Percentiles rank a stretch among this genome's conserved stretches.
Conservation (phyloP, 2,888 invertebrate species). For the Gandaritis pyraliata region DNA sequence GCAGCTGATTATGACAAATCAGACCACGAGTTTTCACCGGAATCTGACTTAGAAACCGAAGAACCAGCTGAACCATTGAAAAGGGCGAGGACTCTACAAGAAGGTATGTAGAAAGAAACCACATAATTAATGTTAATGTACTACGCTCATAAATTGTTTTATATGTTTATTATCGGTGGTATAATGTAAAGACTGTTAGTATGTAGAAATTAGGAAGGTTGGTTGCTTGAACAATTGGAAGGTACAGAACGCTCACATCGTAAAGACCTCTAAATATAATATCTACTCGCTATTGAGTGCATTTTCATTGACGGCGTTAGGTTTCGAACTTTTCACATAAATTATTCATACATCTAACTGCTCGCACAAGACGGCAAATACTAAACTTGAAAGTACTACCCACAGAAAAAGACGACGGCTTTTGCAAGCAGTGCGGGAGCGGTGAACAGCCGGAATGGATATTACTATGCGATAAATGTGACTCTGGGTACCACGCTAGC, state of each 20-base stretch:
- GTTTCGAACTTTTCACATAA: background rate
- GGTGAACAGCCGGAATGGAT: slow-evolving; percentile 99
- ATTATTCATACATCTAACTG: background rate
- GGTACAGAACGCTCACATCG: too few relatives aligned
- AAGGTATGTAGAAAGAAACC: slow-evolving; percentile 77
- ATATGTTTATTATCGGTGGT: too few relatives aligned
- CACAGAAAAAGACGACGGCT: slow-evolving; percentile 86
- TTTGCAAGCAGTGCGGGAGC: slow-evolving; percentile 95
- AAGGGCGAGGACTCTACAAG: slow-evolving; percentile 93
- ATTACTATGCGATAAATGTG: slow-evolving; percentile 97
- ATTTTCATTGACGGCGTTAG: too few relatives aligned
- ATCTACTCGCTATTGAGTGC: too few relatives aligned
- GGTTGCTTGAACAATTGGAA: too few relatives aligned
- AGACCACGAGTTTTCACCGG: slow-evolving; percentile 97
- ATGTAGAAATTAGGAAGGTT: too few relatives aligned
- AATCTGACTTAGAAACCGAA: slow-evolving; percentile 90
- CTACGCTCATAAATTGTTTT: too few relatives aligned
- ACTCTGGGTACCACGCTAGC: slow-evolving; percentile 98
- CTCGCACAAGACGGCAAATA: too few relatives aligned
- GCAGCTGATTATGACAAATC: slow-evolving; percentile 85
- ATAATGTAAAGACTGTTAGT: too few relatives aligned
- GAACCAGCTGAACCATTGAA: slow-evolving; percentile 90
- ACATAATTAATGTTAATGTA: too few relatives aligned
- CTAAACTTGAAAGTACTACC: background rate
- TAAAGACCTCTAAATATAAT: too few relatives aligned